Percentiles rank a stretch among this genome's conserved stretches.
phyloP scores from a whole-genome alignment of 2,113 vertebrate species.

The Formicarius rufipectus region DNA sequence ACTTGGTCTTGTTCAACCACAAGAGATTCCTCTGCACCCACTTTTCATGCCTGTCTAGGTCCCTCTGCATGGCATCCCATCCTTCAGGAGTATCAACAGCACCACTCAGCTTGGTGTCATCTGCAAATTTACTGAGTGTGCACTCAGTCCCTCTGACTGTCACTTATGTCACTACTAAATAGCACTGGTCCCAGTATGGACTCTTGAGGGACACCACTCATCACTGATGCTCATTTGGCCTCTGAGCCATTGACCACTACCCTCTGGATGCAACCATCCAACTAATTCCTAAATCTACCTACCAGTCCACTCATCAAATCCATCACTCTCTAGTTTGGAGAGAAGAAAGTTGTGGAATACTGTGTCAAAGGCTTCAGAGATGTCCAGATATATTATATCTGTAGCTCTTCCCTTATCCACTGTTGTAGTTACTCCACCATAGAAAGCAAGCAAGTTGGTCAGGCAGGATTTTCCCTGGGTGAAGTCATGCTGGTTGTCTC shows the following conservation, averaged over 20 bases:
- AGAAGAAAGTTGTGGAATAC: neutral
- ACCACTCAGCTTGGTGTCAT: too few relatives aligned
- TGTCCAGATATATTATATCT: neutral
- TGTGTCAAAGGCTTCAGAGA: neutral
- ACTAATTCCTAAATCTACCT: neutral
- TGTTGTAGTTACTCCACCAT: too few relatives aligned
- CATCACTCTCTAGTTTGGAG: neutral
- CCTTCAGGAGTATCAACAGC: neutral
- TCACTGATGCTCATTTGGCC: neutral
- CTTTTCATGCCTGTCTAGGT: neutral
- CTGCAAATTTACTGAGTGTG: neutral
- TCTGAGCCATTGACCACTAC: neutral
- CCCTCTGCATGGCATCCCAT: neutral
- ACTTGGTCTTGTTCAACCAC: neutral
- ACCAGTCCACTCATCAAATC: neutral
- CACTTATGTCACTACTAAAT: too few relatives aligned
- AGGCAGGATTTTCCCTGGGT: too few relatives aligned
- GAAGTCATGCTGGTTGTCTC: too few relatives aligned
- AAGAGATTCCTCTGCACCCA: neutral
- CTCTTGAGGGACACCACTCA: neutral
- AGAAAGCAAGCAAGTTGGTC: too few relatives aligned
- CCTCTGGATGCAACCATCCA: fast-evolving
- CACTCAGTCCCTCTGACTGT: too few relatives aligned
- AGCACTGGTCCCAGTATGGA: neutral
- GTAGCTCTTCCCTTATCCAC: neutral